phyloP scores from a whole-genome alignment of 2,113 vertebrate species.

The Rhipidura dahli region DNA sequence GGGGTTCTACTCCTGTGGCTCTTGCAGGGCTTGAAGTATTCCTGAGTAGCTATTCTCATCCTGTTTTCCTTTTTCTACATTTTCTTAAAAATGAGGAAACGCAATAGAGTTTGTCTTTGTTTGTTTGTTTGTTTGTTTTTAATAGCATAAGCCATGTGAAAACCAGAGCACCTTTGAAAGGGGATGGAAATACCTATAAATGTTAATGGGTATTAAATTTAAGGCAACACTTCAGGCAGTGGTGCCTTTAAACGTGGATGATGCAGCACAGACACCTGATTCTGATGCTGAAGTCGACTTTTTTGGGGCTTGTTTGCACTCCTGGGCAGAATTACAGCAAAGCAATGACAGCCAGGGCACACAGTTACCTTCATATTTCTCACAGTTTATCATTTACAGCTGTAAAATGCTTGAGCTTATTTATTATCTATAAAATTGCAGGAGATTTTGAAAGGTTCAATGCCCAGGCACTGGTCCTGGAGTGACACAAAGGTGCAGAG shows the following conservation, averaged over 20 bases:
- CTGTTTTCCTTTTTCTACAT: neutral
- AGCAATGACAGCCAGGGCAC: neutral
- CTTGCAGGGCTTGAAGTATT: neutral
- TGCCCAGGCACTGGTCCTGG: neutral
- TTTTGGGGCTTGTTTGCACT: neutral
- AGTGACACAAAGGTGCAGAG: neutral
- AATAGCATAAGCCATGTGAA: neutral
- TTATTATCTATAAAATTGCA: neutral
- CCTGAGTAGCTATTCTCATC: neutral
- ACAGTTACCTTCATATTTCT: neutral
- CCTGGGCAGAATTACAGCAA: neutral
- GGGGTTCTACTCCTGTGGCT: neutral
- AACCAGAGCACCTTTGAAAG: neutral
- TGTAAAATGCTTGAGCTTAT: neutral
- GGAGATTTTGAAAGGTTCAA: neutral
- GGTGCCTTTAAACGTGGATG: neutral
- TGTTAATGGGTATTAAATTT: neutral
- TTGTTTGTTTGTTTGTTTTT: neutral
- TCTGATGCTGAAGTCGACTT: neutral
- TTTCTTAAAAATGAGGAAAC: neutral
- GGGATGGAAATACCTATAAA: neutral
- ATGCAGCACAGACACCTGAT: neutral
- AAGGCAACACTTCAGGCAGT: neutral
- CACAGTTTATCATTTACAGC: accelerated
- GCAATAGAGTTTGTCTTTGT: neutral